Evolutionary conservation across 2,888 invertebrate genomes (phyloP).

Genomic region (Griposia aprilina): DNA sequence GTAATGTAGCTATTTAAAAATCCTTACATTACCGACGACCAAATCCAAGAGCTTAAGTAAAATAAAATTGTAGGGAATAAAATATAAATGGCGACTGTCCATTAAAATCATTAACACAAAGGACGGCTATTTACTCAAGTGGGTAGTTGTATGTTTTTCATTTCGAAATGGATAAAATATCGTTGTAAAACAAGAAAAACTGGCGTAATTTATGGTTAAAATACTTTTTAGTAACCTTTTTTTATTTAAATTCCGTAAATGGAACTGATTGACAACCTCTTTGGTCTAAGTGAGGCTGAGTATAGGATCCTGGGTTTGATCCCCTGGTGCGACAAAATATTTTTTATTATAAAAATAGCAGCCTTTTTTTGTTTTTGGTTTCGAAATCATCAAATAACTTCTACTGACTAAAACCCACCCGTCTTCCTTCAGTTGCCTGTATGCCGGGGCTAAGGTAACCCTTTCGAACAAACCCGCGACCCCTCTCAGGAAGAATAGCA

Average conservation of each 20-base stretch:
- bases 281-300: neutral
- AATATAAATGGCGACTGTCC: slow-evolving; percentile 26
- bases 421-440: too few species aligned
- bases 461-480: too few species aligned
- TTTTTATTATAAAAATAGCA: neutral
- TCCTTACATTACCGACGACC: neutral
- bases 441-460: too few species aligned
- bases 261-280: neutral
- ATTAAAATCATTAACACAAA: slow-evolving; percentile 28
- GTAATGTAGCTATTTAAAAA: neutral
- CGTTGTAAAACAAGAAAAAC: neutral
- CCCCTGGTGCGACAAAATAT: neutral
- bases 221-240: neutral
- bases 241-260: too few species aligned
- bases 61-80: slow-evolving; percentile 16
- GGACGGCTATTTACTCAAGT: neutral
- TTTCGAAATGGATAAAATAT: slow-evolving; percentile 28
- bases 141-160: slow-evolving; percentile 24
- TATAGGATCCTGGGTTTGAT: neutral
- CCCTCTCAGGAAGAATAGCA: too few species aligned
- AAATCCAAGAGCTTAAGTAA: neutral
- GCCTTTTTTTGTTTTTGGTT: too few species aligned
- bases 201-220: neutral
- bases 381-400: too few species aligned
- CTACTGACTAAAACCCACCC: too few species aligned